Evolutionary conservation across 1,140 invertebrate genomes (phyloP).

Genomic region (Bombus vancouverensis): DNA sequence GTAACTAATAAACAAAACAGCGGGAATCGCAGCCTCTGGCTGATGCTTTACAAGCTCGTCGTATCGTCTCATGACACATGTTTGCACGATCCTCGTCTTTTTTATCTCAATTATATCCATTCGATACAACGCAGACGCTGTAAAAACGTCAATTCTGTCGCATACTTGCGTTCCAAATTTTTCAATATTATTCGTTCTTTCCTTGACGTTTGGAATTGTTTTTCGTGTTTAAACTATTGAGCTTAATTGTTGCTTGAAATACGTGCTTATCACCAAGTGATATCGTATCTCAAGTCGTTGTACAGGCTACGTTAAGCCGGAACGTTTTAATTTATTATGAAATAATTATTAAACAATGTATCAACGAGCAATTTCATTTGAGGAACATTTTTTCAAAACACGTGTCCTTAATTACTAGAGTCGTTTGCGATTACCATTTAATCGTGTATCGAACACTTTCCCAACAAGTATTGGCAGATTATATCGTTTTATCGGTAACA

Average conservation of each 20-base stretch:
- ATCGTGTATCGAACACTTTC: background rate
- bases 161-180: background rate
- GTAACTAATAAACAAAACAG: slow-evolving; percentile 21
- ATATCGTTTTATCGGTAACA: background rate
- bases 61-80: background rate
- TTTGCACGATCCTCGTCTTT: too few relatives aligned
- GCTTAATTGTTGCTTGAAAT: background rate
- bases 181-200: background rate
- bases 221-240: background rate
- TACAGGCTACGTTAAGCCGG: too few relatives aligned
- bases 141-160: background rate
- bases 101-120: background rate
- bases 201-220: background rate
- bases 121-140: background rate
- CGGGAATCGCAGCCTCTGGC: background rate
- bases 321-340: too few relatives aligned
- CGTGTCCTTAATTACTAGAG: background rate
- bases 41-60: background rate
- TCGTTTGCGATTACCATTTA: background rate
- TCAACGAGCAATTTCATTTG: background rate
- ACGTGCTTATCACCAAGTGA: background rate
- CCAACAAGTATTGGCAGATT: background rate
- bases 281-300: background rate
- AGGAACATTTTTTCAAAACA: background rate
- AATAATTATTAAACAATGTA: too few relatives aligned